These are phyloP conservation scores for Phodopus roborovskii DNA, from an alignment of 2,113 vertebrate species.

Conservation along the genomic window DNA sequence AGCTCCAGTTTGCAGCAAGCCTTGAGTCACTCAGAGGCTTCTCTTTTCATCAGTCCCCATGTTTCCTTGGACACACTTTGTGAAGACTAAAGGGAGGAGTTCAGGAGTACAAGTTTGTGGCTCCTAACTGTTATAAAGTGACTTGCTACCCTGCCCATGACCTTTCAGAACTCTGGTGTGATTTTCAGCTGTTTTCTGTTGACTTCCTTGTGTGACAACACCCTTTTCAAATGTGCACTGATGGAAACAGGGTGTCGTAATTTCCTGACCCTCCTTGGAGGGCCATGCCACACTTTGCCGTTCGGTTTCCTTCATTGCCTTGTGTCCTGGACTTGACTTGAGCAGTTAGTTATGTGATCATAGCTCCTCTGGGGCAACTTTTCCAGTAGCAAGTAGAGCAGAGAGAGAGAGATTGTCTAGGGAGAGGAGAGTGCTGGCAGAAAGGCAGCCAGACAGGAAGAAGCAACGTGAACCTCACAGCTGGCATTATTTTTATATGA, in stretches of 20 bases:
- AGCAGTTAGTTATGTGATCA: not conserved
- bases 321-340: not conserved
- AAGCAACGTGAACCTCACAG: not conserved
- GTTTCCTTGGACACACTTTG: not conserved
- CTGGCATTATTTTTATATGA: not conserved
- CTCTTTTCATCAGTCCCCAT: not conserved
- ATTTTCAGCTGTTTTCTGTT: constrained; percentile 10
- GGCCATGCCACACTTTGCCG: not conserved
- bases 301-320: not conserved
- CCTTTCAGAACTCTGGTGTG: not conserved
- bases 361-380: not conserved
- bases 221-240: not conserved
- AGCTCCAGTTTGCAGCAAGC: not conserved
- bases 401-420: not conserved
- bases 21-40: not conserved
- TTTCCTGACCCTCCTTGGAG: not conserved
- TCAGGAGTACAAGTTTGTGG: not conserved
- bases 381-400: not conserved
- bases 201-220: not conserved
- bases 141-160: not conserved
- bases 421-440: not conserved
- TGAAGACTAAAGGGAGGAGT: not conserved
- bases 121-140: not conserved
- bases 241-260: not conserved
- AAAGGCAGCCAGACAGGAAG: not conserved